Evolutionary conservation across 1,140 invertebrate species (phyloP), one percentile per base, ranked within the genome.

Genomic region (Brachionus paranguensis): DNA sequence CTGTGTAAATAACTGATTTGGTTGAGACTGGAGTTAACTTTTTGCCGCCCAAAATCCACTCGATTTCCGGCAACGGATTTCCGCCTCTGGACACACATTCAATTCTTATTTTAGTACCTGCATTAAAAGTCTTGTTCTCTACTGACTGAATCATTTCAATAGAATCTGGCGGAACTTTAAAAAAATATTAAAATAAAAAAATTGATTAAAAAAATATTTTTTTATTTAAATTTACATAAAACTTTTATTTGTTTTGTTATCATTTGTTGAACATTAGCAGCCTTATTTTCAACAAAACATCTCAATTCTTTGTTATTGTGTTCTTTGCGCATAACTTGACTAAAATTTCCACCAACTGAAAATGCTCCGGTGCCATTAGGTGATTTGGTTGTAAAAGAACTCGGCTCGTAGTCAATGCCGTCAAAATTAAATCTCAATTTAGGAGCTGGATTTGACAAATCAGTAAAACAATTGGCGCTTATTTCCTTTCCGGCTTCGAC

Each of bases 241-340:
- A 81, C 78, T 64, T 64, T 81, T 17, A 81, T 60, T 29, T 81
- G 53, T 47, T 81, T 81, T 24, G 78, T 64, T 2, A 81, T 64
- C 17, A 81, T 81, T 81, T 81, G 78, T 68, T 81, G 78, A 81
- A 81, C 24, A 68, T 64, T 81, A 14, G 78, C 78, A 60, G 33
- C 41, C 14, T 43, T 60, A 17, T 81, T 81, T 60, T 81, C 53
- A 60, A 37, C 78, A 12, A 37, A 81, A 47, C 78, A 81, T 41
- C 60, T 81, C 8, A 81, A 55, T 47, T 81, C 78, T 81, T 81
- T 81, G 12, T 68, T 68, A 37, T 81, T 81, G n/a, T 81, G 55
- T 17, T 81, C 78, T 45, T 60, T 53, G 20, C 78, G 50, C 55
- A 81, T 55, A 43, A 47, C 20, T 68, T 81, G 78, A 24, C 33